Percentiles rank a stretch among this genome's conserved stretches.
Conservation (phyloP, 1,140 invertebrate genomes). For the Psix sp. region DNA sequence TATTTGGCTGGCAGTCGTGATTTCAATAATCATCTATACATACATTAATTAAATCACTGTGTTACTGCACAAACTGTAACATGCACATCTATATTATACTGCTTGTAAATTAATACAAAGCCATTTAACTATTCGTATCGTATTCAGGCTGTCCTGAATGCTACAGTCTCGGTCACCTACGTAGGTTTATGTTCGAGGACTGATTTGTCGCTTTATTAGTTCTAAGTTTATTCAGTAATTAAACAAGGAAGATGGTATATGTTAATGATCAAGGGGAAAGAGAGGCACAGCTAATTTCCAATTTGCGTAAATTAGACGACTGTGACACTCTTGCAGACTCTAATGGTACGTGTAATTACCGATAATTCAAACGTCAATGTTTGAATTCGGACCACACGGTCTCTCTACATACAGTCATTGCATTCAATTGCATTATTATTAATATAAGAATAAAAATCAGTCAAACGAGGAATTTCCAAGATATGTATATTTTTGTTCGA, state of each 20-base stretch:
- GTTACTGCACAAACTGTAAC: conserved; percentile 17
- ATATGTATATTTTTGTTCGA: too few relatives aligned
- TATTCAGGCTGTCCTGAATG: conserved; percentile 40
- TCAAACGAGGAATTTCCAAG: too few relatives aligned
- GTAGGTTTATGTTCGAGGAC: conserved; percentile 42
- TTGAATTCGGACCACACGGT: neutral
- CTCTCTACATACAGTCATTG: too few relatives aligned
- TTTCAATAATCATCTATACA: conserved; percentile 43
- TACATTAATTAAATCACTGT: conserved; percentile 55
- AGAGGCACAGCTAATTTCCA: conserved; percentile 59
- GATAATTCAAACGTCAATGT: conserved; percentile 61
- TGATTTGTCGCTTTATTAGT: conserved; percentile 78
- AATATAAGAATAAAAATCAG: too few relatives aligned
- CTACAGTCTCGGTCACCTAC: too few relatives aligned
- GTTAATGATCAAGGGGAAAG: conserved; percentile 2
- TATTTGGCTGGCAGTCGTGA: conserved; percentile 34
- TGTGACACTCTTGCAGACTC: conserved; percentile 44
- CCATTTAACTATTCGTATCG: conserved; percentile 15
- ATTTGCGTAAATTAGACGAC: conserved; percentile 77
- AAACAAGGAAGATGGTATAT: neutral
- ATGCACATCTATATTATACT: conserved; percentile 2
- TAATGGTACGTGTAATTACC: conserved; percentile 68
- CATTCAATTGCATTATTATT: too few relatives aligned
- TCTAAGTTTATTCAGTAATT: conserved; percentile 69
- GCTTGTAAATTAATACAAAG: neutral